These are phyloP conservation scores for Beris chalybata DNA, from an alignment of 2,888 invertebrate genomes.

Conservation along the genomic window DNA sequence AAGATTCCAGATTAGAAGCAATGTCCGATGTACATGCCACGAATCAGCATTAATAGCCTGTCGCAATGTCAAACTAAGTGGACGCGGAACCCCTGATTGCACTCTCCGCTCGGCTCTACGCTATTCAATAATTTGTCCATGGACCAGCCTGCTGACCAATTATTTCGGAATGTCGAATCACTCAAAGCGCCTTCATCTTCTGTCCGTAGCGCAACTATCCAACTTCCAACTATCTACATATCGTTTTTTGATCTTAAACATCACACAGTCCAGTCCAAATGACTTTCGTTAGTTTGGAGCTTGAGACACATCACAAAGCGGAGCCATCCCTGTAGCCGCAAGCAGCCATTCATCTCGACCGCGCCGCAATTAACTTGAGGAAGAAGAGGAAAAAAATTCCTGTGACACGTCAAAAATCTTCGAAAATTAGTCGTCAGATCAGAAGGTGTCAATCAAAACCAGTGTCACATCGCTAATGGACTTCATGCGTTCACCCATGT, in stretches of 20 bases:
- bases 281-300: too few species aligned
- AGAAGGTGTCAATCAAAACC: conserved; percentile 21
- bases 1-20: too few species aligned
- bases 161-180: conserved; percentile 28
- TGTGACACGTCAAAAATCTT: conserved; percentile 23
- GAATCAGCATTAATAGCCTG: conserved; percentile 7
- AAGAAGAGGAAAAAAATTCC: conserved; percentile 6
- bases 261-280: too few species aligned
- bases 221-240: too few species aligned
- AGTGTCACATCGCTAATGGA: conserved; percentile 31
- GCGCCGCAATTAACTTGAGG: conserved; percentile 16
- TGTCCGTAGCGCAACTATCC: too few species aligned
- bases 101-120: neutral
- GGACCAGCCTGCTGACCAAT: conserved; percentile 13
- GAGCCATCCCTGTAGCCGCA: too few species aligned
- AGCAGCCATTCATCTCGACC: neutral
- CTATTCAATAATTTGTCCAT: neutral
- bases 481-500: conserved; percentile 1
- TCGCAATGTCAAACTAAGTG: conserved; percentile 16
- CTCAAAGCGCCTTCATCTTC: conserved; percentile 5
- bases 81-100: neutral
- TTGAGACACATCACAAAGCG: too few species aligned
- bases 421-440: conserved; percentile 29
- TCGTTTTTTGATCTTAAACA: too few species aligned
- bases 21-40: neutral